These are phyloP conservation scores for Lycopodina hypogea DNA, from an alignment of 37 sponge, comb jelly and placozoan genomes.

Conservation along the genomic window DNA sequence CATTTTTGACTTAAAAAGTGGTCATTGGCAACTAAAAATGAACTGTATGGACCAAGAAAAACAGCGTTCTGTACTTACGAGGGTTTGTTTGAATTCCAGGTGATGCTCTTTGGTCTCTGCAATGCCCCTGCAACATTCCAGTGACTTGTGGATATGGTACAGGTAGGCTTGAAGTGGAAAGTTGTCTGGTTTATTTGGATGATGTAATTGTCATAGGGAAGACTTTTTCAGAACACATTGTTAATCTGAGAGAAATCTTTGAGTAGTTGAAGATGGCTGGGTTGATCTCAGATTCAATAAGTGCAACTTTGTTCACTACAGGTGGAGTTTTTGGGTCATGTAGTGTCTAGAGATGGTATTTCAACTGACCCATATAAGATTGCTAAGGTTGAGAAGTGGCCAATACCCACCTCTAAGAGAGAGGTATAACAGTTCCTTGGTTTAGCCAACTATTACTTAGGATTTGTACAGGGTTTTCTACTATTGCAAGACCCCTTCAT, in stretches of 20 bases:
- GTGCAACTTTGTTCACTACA: background rate
- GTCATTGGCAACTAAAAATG: conserved; percentile 28
- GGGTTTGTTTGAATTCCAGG: too few relatives aligned
- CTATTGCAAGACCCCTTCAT: background rate
- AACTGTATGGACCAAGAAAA: conserved; percentile 2
- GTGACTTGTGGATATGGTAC: conserved; percentile 18
- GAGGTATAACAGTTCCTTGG: conserved; percentile 22
- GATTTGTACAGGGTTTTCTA: conserved; percentile 5
- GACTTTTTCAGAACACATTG: conserved; percentile 18
- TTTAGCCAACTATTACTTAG: conserved; percentile 7
- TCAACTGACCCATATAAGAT: background rate
- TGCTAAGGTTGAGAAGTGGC: too few relatives aligned
- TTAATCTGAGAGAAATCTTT: too few relatives aligned
- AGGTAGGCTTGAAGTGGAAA: background rate
- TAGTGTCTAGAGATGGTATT: conserved; percentile 37
- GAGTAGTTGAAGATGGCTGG: background rate
- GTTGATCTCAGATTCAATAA: conserved; percentile 37
- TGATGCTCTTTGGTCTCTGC: too few relatives aligned
- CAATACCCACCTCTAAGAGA: too few relatives aligned
- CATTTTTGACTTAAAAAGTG: background rate
- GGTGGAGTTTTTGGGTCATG: conserved; percentile 24
- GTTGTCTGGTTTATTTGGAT: conserved; percentile 41
- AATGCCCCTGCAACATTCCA: conserved; percentile 45
- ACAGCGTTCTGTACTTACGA: conserved; percentile 9
- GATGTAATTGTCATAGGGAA: conserved; percentile 14